Evolutionary conservation across 2,797 vertebrate genomes (phyloP), one percentile per base, ranked within the genome.

Genomic region (Chelon labrosus): DNA sequence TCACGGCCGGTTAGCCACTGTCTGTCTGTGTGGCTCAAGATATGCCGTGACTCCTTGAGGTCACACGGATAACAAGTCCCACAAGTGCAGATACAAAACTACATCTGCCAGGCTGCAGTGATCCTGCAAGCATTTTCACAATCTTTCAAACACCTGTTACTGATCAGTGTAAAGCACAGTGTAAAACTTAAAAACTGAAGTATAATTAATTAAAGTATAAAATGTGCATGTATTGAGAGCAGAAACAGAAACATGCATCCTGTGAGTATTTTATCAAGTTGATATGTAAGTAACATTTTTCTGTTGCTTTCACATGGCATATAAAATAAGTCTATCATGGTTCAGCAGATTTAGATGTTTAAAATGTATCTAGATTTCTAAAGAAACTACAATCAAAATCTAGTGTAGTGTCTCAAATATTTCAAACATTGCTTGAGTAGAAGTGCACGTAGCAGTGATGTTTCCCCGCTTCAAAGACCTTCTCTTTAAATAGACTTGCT

Each of bases 1-100:
- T 85, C 78, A 49, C 44, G 66, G 50, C 49, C 77, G 16, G 59
- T 76, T 19, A 73, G 50, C 52, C 56, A 4, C 60, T 46, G 61
- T 75, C 63, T 79, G 54, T 57, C 62, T 67, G 17, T 12, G 35
- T n/a, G 42, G 60, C 53, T 37, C 54, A 72, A 75, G 64, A 76
- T 52, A 54, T 2, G 25, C 2, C 1, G 5, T 0, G 55, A n/a
- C 65, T 60, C 50, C 27, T 46, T 8, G 7, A 77, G 72, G 70
- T 79, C 67, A 77, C 50, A n/a, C 17, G 63, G 38, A 16, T 22
- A 31, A 55, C 16, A 51, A 59, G 70, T 71, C 59, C 54, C 47
- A 71, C 49, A 1, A 53, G 42, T 44, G 53, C 17, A 6, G 27
- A 22, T 20, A 60, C 37, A 27, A 19, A 16, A 41, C 20, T 31